phyloP scores from a whole-genome alignment of 2,797 vertebrate species.

The Ispidina lecontei region DNA sequence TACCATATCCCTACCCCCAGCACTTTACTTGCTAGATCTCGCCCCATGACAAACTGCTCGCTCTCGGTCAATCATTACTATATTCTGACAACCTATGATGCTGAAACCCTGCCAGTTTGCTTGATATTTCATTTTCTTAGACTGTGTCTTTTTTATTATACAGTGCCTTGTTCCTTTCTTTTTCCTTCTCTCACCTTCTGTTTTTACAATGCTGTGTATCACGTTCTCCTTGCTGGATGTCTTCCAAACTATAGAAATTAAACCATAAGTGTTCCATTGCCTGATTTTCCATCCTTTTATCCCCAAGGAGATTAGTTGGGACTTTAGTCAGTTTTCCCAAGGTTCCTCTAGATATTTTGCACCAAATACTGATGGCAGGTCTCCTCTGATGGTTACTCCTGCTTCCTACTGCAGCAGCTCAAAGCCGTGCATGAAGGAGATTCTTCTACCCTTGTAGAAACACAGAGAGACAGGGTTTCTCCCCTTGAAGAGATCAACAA shows the following conservation, averaged over 20 bases:
- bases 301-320: not conserved
- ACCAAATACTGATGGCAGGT: not conserved
- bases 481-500: not conserved
- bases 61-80: not conserved
- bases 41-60: not conserved
- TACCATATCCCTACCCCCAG: not conserved
- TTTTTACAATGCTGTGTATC: not conserved
- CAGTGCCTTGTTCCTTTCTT: not conserved
- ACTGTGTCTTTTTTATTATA: not conserved
- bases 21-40: not conserved
- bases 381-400: not conserved
- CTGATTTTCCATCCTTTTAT: not conserved
- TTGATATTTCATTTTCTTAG: not conserved
- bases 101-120: not conserved
- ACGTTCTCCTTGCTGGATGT: not conserved
- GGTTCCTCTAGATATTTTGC: not conserved
- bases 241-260: slow-evolving; percentile 2
- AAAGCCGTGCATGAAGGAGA: not conserved
- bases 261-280: not conserved
- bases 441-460: not conserved
- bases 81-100: not conserved
- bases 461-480: not conserved
- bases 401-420: not conserved
- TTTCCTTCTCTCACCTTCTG: not conserved
- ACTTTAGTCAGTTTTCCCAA: not conserved